Evolutionary conservation across 2,888 invertebrate genomes (phyloP), one percentile per base, ranked within the genome.

Genomic region (Leucophora obtusa): DNA sequence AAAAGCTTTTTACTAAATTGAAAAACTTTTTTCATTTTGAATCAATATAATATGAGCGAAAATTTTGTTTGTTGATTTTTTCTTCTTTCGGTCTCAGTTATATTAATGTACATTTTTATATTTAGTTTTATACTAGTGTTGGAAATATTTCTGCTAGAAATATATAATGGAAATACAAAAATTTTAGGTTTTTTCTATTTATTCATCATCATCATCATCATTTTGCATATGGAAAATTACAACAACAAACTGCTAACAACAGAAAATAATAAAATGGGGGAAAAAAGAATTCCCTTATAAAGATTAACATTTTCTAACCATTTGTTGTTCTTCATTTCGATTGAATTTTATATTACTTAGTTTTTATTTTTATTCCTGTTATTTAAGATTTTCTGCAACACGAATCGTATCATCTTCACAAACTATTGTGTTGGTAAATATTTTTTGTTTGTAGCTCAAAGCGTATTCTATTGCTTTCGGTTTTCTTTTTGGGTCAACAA

Each of bases 1-100:
- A 53, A 60, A 75, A 75, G 79, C 82, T 82, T 83, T 83, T 83
- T 82, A 73, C 69, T 62, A 84, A 83, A 88, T 88, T 88, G 88
- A 86, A 89, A 88, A 88, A 88, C 78, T 88, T 89, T 88, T 89
- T 86, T 70, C 70, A n/a, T n/a, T n/a, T n/a, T n/a, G n/a, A n/a
- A n/a, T 75, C 70, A 70, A 66, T 73, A 68, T 59, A 66, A 56
- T 62, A 68, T 58, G 58, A 68, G 63, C 53, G 58, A 63, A 63
- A 62, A 47, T 71, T 71, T 58, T 71, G 68, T 75, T 80, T 71
- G 75, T 28, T 71, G 70, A 53, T 74, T 56, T 50, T 47, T n/a
- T 47, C 2, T 43, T 43, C 43, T 47, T 47, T 6, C 43, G n/a
- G n/a, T 7, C 28, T 28, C 6, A 47, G 2, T 47, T n/a, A 47